phyloP scores from a whole-genome alignment of 2,113 vertebrate species.

The Oriolus oriolus region DNA sequence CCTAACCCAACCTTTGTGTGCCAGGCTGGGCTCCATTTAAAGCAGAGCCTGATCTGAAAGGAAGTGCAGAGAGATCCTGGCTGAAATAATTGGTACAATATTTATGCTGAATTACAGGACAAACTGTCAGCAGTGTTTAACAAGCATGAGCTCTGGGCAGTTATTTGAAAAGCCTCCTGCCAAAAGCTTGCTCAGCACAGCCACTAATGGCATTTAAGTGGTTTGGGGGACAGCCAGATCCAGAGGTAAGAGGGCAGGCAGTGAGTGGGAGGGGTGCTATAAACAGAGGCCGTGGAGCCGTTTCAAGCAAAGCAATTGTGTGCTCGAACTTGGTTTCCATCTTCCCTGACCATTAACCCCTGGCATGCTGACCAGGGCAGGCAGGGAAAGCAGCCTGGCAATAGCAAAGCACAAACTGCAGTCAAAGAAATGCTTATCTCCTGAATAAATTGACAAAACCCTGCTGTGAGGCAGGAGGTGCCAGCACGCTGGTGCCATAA shows the following conservation, averaged over 20 bases:
- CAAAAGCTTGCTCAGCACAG: slow-evolving; percentile 35
- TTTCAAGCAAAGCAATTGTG: not conserved
- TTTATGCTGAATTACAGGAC: not conserved
- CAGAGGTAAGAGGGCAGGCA: slow-evolving; percentile 35
- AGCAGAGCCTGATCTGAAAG: not conserved
- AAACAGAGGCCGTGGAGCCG: slow-evolving; percentile 7
- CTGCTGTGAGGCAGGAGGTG: not conserved
- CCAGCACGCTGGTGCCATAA: not conserved
- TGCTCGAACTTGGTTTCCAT: not conserved
- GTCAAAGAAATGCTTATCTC: not conserved
- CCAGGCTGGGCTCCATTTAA: not conserved
- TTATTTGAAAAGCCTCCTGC: slow-evolving; percentile 9
- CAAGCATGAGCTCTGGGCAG: not conserved
- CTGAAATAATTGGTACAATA: not conserved
- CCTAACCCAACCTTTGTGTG: not conserved
- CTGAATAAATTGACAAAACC: not conserved
- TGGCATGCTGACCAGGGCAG: not conserved
- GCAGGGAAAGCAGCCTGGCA: not conserved
- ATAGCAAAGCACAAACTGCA: not conserved
- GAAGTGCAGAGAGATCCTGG: not conserved
- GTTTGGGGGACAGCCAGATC: slow-evolving; percentile 3
- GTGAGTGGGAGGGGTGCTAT: not conserved
- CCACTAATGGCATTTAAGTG: slow-evolving; percentile 23
- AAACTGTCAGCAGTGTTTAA: slow-evolving; percentile 7
- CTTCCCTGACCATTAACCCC: slow-evolving; percentile 25